Conservation (phyloP, 2,888 invertebrate species). For the Thelaira solivaga region DNA sequence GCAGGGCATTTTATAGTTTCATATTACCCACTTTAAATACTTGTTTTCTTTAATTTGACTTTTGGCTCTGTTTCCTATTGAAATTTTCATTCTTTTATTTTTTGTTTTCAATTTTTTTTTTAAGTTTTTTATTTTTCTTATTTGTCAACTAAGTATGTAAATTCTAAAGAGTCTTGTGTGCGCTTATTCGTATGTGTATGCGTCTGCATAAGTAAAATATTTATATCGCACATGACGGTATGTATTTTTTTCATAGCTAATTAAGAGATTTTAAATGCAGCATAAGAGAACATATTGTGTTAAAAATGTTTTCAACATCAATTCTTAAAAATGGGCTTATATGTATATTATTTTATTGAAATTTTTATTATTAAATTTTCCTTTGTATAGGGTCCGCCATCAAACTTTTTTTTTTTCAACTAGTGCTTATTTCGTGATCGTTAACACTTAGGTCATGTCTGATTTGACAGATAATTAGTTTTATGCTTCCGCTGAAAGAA, state of each 20-base stretch:
- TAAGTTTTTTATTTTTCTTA: background rate
- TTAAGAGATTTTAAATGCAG: slow-evolving; percentile 52
- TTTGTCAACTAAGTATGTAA: slow-evolving; percentile 12
- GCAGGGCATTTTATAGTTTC: background rate
- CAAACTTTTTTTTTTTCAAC: no score
- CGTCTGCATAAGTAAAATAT: background rate
- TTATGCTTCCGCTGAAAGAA: no score
- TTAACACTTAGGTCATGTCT: no score
- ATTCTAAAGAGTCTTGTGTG: slow-evolving; percentile 34
- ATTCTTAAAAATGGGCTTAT: slow-evolving; percentile 30
- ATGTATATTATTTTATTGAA: background rate
- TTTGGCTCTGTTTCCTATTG: slow-evolving; percentile 50
- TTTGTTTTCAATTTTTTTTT: slow-evolving; percentile 46
- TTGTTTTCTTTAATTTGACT: slow-evolving; percentile 33
- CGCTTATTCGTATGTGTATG: background rate
- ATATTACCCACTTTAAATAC: background rate
- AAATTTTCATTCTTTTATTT: slow-evolving; percentile 28
- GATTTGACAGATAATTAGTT: no score
- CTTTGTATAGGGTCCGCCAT: background rate
- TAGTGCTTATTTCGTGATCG: no score
- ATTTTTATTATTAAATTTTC: background rate
- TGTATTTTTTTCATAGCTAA: slow-evolving; percentile 42
- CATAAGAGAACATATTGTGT: slow-evolving; percentile 41
- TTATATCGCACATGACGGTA: background rate
- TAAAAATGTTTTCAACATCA: slow-evolving; percentile 38